Base-by-base conservation (phyloP, 2,797 vertebrate species). In the Pseudomugil tenellus region DNA sequence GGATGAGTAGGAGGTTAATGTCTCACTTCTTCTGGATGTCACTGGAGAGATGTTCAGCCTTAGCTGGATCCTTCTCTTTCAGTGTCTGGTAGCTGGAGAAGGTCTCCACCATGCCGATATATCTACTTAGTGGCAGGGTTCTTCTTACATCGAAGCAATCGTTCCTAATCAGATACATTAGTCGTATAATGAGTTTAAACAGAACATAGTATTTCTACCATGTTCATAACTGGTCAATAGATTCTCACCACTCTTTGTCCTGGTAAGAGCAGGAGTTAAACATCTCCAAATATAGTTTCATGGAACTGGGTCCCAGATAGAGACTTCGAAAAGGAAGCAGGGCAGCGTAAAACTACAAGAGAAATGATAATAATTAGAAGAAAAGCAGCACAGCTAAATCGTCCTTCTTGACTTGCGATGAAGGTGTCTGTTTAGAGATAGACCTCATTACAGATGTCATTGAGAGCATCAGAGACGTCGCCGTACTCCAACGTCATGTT, bases 181-280 rank as follows among this genome's bases (percentile, higher is more conserved):
- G 41, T 11, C 3, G n/a, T 21, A 19, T 43, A 19, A 51, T 53
- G 26, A 28, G 25, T 28, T 6, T 8, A 17, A 53, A 25, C 2
- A 3, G 26, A 14, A 7, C 25, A 2, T 52, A 28, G 7, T 5
- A 1, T 4, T 52, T 1, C 14, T 28, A 28, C 1, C 4, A 10
- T 25, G 9, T 29, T 10, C 58, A 54, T 21, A 26, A 53, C 17
- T 25, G 41, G 37, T 39, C 32, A n/a, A 32, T 26, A 4, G 51
- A 55, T 23, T 67, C 92, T 91, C 79, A 95, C 94, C 93, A 94
- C 73, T 93, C 87, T 74, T 95, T 95, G 67, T 95, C 93, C 1
- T 74, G 69, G 61, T 94, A 94, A 0, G 85, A 74, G 67, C 95
- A 76, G 52, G 91, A 83, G 23, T 93, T 89, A 21, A 91, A 94